Base-by-base conservation (phyloP, 2,797 vertebrate species). In the Melopsittacus undulatus region DNA sequence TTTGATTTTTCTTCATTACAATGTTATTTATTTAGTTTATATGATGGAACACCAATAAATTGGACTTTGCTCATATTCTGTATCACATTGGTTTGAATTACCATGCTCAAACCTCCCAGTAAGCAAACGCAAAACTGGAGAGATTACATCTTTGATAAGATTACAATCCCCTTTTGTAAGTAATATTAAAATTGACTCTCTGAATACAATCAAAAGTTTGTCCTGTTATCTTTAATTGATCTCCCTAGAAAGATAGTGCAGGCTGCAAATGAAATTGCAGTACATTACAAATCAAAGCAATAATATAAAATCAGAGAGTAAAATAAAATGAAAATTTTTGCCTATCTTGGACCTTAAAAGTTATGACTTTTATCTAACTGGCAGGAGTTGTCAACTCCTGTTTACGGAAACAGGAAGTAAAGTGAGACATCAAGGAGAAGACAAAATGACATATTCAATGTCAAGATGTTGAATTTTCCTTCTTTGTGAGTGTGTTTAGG, bases 141-240 rank as follows among this genome's bases (percentile, higher is more conserved):
- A 97, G 94, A 97, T 95, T 94, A 89, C 45, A 94, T 91, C 38
- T 95, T 95, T 95, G 94, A 94, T 97, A 97, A 97, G 92, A 95
- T 96, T 90, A 78, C 69, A 93, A 40, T 92, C 40, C 82, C 64
- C 69, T 94, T 59, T 90, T 95, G 70, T 72, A 96, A 94, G 54
- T 94, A 96, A 96, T 96, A 96, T 96, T 96, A 97, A 98, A 98
- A 96, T 95, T 95, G 81, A 79, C 73, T 97, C 80, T 92, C 87
- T 86, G 80, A 96, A 97, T 96, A 90, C 84, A 96, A 97, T 96
- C 82, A 97, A 91, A 79, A 74, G 94, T 97, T 97, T 97, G 92
- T 94, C 85, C 16, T 16, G 92, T 96, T 97, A 97, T 97, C 96
- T 97, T 97, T 97, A 97, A 97, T 97, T 97, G 94, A 97, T 97